phyloP scores from a whole-genome alignment of 37 sponge, comb jelly and placozoan species.

The Chondrilla cf. caribensis region DNA sequence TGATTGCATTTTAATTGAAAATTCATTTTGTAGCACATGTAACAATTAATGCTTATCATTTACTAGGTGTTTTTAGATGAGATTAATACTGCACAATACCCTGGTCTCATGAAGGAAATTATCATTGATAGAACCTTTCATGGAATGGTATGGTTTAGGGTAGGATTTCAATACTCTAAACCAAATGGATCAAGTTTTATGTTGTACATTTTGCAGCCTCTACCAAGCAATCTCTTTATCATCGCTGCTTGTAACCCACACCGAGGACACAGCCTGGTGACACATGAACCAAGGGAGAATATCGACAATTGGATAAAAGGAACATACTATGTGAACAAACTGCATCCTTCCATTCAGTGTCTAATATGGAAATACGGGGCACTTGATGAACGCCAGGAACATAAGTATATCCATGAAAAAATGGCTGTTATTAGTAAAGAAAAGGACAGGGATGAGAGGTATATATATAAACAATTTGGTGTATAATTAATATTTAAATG shows the following conservation, averaged over 20 bases:
- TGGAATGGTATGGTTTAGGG: conserved; percentile 32
- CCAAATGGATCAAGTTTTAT: no score
- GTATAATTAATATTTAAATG: no score
- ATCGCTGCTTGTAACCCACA: conserved; percentile 88
- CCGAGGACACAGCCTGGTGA: conserved; percentile 62
- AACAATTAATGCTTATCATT: not conserved
- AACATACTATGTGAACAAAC: conserved; percentile 73
- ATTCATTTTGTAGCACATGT: no score
- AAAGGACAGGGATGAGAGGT: no score
- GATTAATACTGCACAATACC: conserved; percentile 83
- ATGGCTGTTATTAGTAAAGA: conserved; percentile 53
- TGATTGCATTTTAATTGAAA: no score
- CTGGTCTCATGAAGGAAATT: conserved; percentile 89
- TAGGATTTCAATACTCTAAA: no score
- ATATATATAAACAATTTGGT: no score
- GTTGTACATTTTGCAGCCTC: conserved; percentile 36
- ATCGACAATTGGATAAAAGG: conserved; percentile 63
- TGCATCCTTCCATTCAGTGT: conserved; percentile 80
- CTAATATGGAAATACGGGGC: conserved; percentile 92
- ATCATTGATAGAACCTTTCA: conserved; percentile 80
- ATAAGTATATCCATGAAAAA: conserved; percentile 76
- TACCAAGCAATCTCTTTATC: conserved; percentile 75
- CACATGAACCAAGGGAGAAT: not conserved
- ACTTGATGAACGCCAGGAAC: conserved; percentile 76
- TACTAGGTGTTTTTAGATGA: conserved; percentile 88